Percentiles rank a stretch among this genome's conserved stretches.
Conservation (phyloP, 2,888 invertebrate genomes). For the Yponomeuta sedellus region DNA sequence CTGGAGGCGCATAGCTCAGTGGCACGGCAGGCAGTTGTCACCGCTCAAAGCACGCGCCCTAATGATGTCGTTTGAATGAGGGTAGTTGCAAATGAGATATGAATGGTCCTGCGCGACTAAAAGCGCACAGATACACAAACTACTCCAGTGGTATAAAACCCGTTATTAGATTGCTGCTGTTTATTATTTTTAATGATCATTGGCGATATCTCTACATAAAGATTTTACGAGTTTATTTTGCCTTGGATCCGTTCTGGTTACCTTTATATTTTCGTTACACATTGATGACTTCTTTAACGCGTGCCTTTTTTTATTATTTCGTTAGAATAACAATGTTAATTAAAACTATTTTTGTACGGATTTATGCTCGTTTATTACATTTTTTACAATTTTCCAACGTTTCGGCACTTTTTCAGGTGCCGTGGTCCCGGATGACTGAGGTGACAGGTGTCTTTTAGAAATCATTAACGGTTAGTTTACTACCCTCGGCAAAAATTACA, state of each 20-base stretch:
- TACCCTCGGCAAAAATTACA: too few species aligned
- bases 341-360: too few species aligned
- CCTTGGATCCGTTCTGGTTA: not conserved
- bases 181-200: constrained; percentile 3
- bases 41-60: constrained; percentile 30
- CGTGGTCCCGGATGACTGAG: too few species aligned
- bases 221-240: not conserved
- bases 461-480: too few species aligned
- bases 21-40: constrained; percentile 26
- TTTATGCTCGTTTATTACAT: too few species aligned
- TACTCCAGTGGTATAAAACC: not conserved
- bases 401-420: too few species aligned
- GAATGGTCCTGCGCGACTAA: constrained; percentile 26
- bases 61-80: constrained; percentile 52
- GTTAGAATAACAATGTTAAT: too few species aligned
- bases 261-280: not conserved
- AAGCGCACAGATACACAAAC: not conserved
- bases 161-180: not conserved
- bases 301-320: not conserved
- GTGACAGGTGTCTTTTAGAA: too few species aligned
- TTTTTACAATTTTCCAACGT: too few species aligned
- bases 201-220: not conserved
- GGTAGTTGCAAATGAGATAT: constrained; percentile 45
- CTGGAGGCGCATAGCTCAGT: not conserved
- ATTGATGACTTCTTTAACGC: not conserved